Conservation (phyloP, 92 coral and sea anemone species). For the Parazoanthus atlanticus region DNA sequence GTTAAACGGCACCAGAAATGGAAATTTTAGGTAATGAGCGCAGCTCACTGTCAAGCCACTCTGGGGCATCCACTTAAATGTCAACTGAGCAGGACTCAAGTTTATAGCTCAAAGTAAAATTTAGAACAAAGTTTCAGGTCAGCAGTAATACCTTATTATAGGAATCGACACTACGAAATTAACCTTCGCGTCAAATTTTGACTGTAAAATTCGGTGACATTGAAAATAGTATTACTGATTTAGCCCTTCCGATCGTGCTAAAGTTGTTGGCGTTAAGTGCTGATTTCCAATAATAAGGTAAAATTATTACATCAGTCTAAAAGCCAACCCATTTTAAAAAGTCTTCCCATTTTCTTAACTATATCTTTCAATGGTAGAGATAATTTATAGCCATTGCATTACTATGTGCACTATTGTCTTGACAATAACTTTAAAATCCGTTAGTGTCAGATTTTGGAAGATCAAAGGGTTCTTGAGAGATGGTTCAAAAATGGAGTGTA, state of each 20-base stretch:
- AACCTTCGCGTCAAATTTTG: no score
- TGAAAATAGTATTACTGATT: background rate
- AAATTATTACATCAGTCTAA: no score
- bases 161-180: background rate
- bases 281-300: background rate
- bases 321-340: no score
- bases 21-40: background rate
- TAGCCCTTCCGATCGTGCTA: background rate
- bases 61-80: background rate
- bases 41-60: background rate
- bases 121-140: background rate
- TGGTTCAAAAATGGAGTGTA: background rate
- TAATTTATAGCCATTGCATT: no score
- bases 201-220: background rate
- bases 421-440: background rate
- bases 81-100: background rate
- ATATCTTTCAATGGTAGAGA: no score
- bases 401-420: no score
- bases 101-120: background rate
- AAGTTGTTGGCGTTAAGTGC: background rate
- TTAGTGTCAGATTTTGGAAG: background rate
- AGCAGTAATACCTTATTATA: background rate
- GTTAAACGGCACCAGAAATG: conserved; percentile 6
- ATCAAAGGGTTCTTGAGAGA: background rate
- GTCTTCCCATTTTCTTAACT: background rate